Evolutionary conservation across 2,113 vertebrate genomes (phyloP), one percentile per base, ranked within the genome.

Genomic region (Larimichthys crocea): DNA sequence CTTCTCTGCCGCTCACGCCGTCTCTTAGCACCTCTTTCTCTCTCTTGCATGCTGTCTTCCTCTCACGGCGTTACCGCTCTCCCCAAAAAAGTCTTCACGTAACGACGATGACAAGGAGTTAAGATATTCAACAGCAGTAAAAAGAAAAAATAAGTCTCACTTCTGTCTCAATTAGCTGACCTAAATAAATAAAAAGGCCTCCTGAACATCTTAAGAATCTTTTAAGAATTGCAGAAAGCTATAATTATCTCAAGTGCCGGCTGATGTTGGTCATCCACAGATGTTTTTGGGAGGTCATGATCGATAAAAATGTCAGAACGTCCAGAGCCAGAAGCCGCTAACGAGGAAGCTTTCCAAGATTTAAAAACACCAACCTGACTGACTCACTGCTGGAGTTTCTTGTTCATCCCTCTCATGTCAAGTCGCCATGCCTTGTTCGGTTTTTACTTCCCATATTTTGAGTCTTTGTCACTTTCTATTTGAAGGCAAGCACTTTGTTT

Each of bases 1-100:
- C 35, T 40, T 62, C 53, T 80, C 56, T 20, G 15, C 65, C 68
- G 69, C 76, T 84, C 75, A 64, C 49, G 20, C 50, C 16, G 63
- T 71, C 71, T 79, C 65, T 56, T 69, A 31, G 8, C n/a, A 77
- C 22, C 42, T 14, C n/a, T 35, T 35, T 5, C 40, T 31, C 61
- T 64, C 53, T 57, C 61, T 56, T 66, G 52, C 52, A 52, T 59
- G 29, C 42, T 10, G 2, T 56, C 64, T 66, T 19, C 20, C 9
- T 74, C 35, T 77, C 49, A 3, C 59, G 49, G 40, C 26, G 16
- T 62, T 56, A 24, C 53, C 20, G 8, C 52, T 68, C 66, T 46
- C 24, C 10, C 11, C 29, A 7, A 84, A 73, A 76, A 76, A 24
- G 22, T 70, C 46, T 4, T 68, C 49, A 1, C 63, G 46, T 65